A percentile compares a stretch with the other conserved stretches of the same genome.
phyloP scores from a whole-genome alignment of 2,888 invertebrate species.

The Abscondita cerata region DNA sequence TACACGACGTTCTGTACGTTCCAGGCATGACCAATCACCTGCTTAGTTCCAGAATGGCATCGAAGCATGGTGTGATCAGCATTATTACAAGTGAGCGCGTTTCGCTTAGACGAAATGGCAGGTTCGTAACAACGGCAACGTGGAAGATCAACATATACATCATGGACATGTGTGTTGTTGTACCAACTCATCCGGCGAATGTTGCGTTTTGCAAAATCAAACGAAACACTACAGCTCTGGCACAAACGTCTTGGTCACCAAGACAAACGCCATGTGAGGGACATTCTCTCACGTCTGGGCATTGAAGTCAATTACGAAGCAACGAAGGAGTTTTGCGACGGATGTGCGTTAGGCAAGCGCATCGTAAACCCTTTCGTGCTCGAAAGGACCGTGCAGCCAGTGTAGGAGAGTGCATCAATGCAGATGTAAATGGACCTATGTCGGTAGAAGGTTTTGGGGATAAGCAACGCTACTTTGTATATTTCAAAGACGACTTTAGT shows the following conservation, averaged over 20 bases:
- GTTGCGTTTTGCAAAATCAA: conserved; percentile 6
- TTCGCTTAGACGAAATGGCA: background rate
- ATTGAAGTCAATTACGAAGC: background rate
- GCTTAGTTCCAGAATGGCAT: no score
- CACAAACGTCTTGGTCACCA: conserved; percentile 12
- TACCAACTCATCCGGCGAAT: background rate
- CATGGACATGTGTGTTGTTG: conserved; percentile 6
- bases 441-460: conserved; percentile 21
- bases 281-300: background rate
- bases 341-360: background rate
- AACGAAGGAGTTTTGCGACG: background rate
- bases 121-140: background rate
- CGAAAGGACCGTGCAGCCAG: conserved; percentile 12
- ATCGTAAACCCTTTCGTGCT: conserved; percentile 3
- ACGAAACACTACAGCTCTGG: conserved; percentile 7
- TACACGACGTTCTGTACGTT: no score
- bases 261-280: conserved; percentile 1
- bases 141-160: background rate
- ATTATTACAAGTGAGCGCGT: background rate
- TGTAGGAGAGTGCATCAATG: conserved; percentile 34
- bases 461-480: conserved; percentile 32
- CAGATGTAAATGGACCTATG: conserved; percentile 39
- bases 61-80: background rate
- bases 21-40: no score
- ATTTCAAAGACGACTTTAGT: conserved; percentile 38